Evolutionary conservation across 2,797 vertebrate species (phyloP).

Genomic region (Gobionotothen gibberifrons): DNA sequence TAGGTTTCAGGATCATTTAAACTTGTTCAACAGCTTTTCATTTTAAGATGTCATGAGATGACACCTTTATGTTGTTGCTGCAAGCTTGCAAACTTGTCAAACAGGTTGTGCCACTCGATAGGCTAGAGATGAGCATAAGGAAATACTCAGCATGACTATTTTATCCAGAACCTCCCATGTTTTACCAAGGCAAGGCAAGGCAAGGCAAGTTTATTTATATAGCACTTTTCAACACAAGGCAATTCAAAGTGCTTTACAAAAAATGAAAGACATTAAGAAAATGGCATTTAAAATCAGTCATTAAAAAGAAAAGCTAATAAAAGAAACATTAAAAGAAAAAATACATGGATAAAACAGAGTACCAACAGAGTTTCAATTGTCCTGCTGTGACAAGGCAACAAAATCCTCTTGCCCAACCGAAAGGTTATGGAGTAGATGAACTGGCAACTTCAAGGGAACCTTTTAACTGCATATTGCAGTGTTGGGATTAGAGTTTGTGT

Average conservation of each 20-base stretch:
- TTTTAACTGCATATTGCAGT: not conserved
- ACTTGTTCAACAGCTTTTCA: slow-evolving; percentile 38
- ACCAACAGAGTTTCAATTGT: slow-evolving; percentile 13
- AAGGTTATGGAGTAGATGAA: not conserved
- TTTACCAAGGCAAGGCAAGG: too few species aligned
- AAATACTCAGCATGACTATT: slow-evolving; percentile 16
- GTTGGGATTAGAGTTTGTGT: not conserved
- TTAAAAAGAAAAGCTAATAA: too few species aligned
- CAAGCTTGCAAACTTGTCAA: slow-evolving; percentile 27
- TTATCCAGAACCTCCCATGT: not conserved
- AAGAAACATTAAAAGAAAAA: too few species aligned
- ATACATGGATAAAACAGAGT: too few species aligned
- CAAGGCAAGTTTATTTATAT: too few species aligned
- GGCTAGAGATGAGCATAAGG: slow-evolving; percentile 22
- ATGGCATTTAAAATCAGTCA: too few species aligned
- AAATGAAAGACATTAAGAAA: too few species aligned
- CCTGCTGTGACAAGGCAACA: slow-evolving; percentile 7
- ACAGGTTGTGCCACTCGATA: slow-evolving; percentile 42
- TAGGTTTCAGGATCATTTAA: slow-evolving; percentile 5
- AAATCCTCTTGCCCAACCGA: not conserved
- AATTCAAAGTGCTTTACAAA: too few species aligned
- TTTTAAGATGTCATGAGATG: not conserved
- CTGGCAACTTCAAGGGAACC: not conserved
- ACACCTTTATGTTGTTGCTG: slow-evolving; percentile 19
- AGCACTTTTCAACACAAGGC: too few species aligned